Conservation (phyloP, 2,888 invertebrate genomes). For the Caenorhabditis sulstoni region DNA sequence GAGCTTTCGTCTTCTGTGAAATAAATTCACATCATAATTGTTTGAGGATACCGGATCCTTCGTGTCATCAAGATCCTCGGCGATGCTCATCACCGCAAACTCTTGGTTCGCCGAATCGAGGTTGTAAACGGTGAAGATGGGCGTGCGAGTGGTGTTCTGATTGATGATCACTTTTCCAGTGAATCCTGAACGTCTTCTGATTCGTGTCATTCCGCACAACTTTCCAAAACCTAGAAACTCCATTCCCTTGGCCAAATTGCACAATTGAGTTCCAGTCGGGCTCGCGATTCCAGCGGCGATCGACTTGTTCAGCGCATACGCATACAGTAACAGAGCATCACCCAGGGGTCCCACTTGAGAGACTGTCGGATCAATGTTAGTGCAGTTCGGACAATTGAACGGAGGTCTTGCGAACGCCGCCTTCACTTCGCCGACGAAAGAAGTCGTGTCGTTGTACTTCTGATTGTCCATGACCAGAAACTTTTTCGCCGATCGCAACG, state of each 20-base stretch:
- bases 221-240: constrained; percentile 24
- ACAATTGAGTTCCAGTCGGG: constrained; percentile 58
- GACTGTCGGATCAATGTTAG: constrained; percentile 39
- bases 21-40: constrained; percentile 36
- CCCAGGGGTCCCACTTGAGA: constrained; percentile 60
- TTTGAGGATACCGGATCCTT: constrained; percentile 53
- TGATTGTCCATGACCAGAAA: constrained; percentile 61
- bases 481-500: constrained; percentile 45
- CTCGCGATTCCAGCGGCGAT: constrained; percentile 38
- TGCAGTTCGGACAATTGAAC: constrained; percentile 64
- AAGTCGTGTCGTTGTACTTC: constrained; percentile 52
- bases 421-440: constrained; percentile 53
- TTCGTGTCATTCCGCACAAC: too few species aligned
- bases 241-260: constrained; percentile 48
- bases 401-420: constrained; percentile 53
- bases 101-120: constrained; percentile 45
- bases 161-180: constrained; percentile 65
- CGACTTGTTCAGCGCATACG: constrained; percentile 53
- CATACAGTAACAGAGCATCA: constrained; percentile 63
- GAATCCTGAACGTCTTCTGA: constrained; percentile 59
- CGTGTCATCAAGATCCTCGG: constrained; percentile 53
- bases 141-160: constrained; percentile 58
- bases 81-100: constrained; percentile 47
- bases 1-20: constrained; percentile 9
- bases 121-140: constrained; percentile 58